Base-by-base conservation (phyloP, 1,140 invertebrate genomes). In the Drosophila burlai region DNA sequence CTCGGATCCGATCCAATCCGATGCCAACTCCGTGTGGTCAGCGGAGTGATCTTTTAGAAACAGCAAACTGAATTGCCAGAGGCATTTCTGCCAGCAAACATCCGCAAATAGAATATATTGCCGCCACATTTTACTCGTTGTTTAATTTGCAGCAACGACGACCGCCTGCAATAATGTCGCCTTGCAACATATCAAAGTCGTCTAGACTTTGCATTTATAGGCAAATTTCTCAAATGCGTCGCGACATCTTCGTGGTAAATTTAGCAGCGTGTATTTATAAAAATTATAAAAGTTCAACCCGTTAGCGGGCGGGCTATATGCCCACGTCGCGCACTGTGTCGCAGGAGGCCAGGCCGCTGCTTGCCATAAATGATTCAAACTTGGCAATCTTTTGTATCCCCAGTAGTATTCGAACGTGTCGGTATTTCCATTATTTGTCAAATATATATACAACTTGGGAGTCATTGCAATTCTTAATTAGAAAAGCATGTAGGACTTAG, bases 201-300 rank as follows among this genome's bases (percentile, higher is more conserved):
- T 89, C 84, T 89, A 89, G 84, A 89, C 82, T 49, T 26, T 8
- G 60, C 64, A 64, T 81, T 63, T 72, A 78, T 78, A 71, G 75
- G 76, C 76, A 79, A 34, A 79, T 79, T 76, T 80, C 60, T 64
- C 63, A 78, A 82, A 83, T 87, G 83, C 67, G 84, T 90, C 84
- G 85, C 81, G 84, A 79, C 84, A 76, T 83, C 80, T 89, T 72
- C 66, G 26, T 49, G 59, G 66, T 87, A 87, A 87, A 71, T 87
- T 84, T 87, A 87, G 85, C 65, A n/a, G 18, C 40, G 66, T 68
- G 72, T 86, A 87, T 89, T 69, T 89, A 67, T 84, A 84, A 80
- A 57, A 76, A 81, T 66, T 74, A 80, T 65, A 76, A 86, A 79
- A 78, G 73, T 77, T 76, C 74, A 76, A 66, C 74, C 71, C 52